Conservation (phyloP, 2,888 invertebrate species). For the Arctia plantaginis region DNA sequence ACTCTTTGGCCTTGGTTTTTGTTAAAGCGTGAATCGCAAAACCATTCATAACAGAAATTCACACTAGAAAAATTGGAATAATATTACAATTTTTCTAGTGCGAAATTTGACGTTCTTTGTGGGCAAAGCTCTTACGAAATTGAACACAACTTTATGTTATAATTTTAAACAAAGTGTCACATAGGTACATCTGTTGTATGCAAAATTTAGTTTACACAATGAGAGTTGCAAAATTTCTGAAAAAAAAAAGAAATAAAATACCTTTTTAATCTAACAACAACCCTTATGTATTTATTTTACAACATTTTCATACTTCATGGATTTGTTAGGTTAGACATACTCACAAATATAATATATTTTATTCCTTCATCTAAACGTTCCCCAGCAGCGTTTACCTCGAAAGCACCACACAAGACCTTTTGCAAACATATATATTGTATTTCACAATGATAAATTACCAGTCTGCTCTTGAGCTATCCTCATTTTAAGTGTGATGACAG, state of each 20-base stretch:
- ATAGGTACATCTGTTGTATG: background rate
- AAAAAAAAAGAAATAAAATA: background rate
- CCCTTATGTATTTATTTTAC: background rate
- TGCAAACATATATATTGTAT: background rate
- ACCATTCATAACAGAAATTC: background rate
- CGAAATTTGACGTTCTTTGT: background rate
- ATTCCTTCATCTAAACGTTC: background rate
- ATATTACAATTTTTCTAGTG: background rate
- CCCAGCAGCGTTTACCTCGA: background rate
- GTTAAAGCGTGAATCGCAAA: background rate
- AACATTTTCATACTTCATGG: background rate
- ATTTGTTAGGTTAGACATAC: background rate
- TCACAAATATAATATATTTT: background rate
- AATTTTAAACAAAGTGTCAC: background rate
- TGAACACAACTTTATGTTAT: background rate
- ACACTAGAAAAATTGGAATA: no score
- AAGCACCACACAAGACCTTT: background rate
- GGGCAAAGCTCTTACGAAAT: background rate
- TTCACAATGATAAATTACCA: background rate
- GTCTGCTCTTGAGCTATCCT: constrained; percentile 1
- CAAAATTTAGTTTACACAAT: background rate
- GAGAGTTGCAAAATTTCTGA: background rate
- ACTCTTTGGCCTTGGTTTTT: background rate
- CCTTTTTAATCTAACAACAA: background rate
- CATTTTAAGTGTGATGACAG: constrained; percentile 7